A percentile compares a stretch with the other conserved stretches of the same genome.
Evolutionary conservation across 1,140 invertebrate species (phyloP).

Genomic region (Pachypeltis micranthus): DNA sequence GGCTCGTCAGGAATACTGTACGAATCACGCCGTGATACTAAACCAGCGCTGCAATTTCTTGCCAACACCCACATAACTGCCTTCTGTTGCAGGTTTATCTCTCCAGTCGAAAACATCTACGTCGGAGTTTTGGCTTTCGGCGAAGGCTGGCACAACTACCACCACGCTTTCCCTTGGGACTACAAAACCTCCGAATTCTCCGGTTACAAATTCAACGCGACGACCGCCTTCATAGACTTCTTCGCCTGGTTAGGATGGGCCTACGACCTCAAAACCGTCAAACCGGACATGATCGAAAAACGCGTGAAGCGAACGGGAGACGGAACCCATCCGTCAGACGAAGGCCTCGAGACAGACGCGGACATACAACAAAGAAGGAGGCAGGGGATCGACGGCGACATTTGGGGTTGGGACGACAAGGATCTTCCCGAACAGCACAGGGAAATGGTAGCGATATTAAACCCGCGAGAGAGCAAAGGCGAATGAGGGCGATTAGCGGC

Average conservation of each 20-base stretch:
- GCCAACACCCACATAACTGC: too few species aligned
- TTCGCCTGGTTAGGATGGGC: conserved; percentile 48
- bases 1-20: too few species aligned
- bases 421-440: conserved; percentile 31
- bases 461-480: not conserved
- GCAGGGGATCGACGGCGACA: conserved; percentile 36
- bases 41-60: too few species aligned
- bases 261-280: conserved; percentile 46
- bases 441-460: conserved; percentile 20
- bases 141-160: conserved; percentile 86
- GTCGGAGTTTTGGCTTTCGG: conserved; percentile 34
- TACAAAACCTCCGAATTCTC: conserved; percentile 53
- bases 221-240: conserved; percentile 40
- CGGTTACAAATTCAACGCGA: conserved; percentile 38
- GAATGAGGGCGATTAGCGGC: not conserved
- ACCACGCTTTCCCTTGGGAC: conserved; percentile 83
- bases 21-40: too few species aligned
- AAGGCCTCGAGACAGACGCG: conserved; percentile 23
- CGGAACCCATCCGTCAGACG: conserved; percentile 33
- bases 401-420: conserved; percentile 42
- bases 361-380: conserved; percentile 26
- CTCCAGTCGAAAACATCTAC: conserved; percentile 42
- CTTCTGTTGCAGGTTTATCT: conserved; percentile 39
- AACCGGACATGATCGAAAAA: conserved; percentile 41
- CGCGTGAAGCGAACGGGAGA: conserved; percentile 50